Evolutionary conservation across 2,888 invertebrate genomes (phyloP).

Genomic region (Neoitamus cyanurus): DNA sequence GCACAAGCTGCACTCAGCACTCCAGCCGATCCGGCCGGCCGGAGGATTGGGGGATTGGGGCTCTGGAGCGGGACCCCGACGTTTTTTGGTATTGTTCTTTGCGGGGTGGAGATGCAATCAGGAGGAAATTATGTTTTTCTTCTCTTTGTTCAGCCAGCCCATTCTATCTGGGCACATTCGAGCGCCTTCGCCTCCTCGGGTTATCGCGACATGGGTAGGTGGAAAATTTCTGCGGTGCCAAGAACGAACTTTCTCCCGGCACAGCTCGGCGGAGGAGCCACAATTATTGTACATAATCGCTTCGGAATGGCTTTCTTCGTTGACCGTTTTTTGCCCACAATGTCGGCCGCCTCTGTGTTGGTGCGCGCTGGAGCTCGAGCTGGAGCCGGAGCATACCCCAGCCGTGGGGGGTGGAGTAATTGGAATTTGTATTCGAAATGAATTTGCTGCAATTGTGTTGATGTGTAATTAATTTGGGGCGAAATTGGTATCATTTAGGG

Average conservation of each 20-base stretch:
- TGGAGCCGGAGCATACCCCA: not conserved
- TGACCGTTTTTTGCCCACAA: slow-evolving; percentile 7
- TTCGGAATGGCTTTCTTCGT: slow-evolving; percentile 35
- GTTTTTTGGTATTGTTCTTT: slow-evolving; percentile 35
- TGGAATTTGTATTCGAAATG: slow-evolving; percentile 40
- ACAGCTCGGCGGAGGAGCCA: not conserved
- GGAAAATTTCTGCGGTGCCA: slow-evolving; percentile 51
- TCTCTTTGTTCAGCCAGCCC: slow-evolving; percentile 36
- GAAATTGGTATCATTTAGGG: slow-evolving; percentile 48
- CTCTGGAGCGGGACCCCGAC: not conserved
- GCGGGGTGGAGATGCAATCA: slow-evolving; percentile 49
- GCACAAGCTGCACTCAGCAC: not conserved
- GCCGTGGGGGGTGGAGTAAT: not conserved
- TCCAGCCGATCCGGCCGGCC: not conserved
- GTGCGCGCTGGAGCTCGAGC: not conserved
- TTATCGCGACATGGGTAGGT: slow-evolving; percentile 22
- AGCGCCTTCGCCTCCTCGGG: not conserved
- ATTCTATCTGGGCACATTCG: not conserved
- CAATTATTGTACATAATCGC: slow-evolving; percentile 37
- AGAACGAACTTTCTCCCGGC: slow-evolving; percentile 30
- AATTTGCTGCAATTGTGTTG: slow-evolving; percentile 51
- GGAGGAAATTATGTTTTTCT: slow-evolving; percentile 52
- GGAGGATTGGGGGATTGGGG: not conserved
- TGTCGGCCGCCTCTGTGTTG: not conserved
- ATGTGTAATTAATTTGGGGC: slow-evolving; percentile 54